Conservation (phyloP, 2,797 vertebrate species). For the Oceanodroma leucorhoa region DNA sequence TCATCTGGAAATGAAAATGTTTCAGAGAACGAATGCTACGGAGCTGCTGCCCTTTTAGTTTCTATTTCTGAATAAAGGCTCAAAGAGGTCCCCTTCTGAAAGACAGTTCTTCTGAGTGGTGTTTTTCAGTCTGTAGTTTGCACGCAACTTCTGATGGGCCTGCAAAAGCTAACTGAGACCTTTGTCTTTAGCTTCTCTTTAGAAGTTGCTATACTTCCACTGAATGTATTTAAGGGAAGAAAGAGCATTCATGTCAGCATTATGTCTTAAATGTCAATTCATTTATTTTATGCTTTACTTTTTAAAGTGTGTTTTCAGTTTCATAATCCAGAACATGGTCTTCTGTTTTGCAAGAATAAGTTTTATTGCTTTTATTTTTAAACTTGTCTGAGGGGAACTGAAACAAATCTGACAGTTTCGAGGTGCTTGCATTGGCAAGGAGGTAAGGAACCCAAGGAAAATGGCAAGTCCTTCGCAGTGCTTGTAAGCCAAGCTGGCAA, state of each 20-base stretch:
- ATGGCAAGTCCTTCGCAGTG: background rate
- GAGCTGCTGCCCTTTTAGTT: background rate
- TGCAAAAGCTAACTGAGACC: background rate
- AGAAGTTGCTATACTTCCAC: background rate
- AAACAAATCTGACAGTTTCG: background rate
- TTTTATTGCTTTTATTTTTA: background rate
- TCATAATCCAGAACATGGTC: background rate
- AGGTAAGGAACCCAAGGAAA: background rate
- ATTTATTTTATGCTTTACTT: background rate
- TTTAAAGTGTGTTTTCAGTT: background rate
- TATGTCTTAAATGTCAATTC: background rate
- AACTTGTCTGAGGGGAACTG: background rate
- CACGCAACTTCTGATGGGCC: background rate
- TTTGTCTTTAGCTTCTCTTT: background rate
- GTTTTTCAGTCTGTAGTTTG: background rate
- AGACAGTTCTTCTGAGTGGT: background rate
- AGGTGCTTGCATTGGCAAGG: background rate
- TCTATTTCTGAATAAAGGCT: background rate
- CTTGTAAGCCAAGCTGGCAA: background rate
- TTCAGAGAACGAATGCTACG: background rate
- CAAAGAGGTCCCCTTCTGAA: background rate
- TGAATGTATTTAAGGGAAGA: background rate
- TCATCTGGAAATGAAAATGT: background rate
- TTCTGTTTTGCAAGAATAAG: background rate
- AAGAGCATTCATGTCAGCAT: background rate